phyloP scores from a whole-genome alignment of 1,140 invertebrate species.

The Macrosteles quadrilineatus region DNA sequence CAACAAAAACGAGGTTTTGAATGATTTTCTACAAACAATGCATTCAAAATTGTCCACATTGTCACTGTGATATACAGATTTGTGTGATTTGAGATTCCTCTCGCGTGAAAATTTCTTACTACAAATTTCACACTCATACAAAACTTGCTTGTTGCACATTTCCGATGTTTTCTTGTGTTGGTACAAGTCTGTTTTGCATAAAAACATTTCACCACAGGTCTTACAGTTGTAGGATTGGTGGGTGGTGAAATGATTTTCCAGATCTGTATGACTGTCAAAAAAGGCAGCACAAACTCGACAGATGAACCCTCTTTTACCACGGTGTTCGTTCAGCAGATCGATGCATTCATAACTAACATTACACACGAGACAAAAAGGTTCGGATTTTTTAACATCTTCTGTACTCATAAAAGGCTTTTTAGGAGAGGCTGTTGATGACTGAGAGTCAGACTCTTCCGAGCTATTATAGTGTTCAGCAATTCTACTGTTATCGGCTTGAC shows the following conservation, averaged over 20 bases:
- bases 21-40: not conserved
- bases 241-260: not conserved
- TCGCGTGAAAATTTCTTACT: not conserved
- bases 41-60: not conserved
- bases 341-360: too few species aligned
- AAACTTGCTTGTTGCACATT: not conserved
- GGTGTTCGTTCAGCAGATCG: not conserved
- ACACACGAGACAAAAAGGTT: too few species aligned
- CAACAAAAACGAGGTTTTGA: not conserved
- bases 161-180: not conserved
- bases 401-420: too few species aligned
- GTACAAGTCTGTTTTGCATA: not conserved
- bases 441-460: too few species aligned
- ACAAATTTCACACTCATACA: not conserved
- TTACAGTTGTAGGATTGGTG: not conserved
- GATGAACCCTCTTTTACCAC: not conserved
- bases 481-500: too few species aligned
- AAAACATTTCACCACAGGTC: not conserved
- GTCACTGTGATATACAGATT: not conserved
- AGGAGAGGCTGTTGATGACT: too few species aligned
- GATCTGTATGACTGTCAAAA: not conserved
- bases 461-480: too few species aligned
- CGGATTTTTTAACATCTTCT: too few species aligned
- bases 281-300: not conserved
- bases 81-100: not conserved